Evolutionary conservation across 2,797 vertebrate species (phyloP).

Genomic region (Cryptoprocta ferox): DNA sequence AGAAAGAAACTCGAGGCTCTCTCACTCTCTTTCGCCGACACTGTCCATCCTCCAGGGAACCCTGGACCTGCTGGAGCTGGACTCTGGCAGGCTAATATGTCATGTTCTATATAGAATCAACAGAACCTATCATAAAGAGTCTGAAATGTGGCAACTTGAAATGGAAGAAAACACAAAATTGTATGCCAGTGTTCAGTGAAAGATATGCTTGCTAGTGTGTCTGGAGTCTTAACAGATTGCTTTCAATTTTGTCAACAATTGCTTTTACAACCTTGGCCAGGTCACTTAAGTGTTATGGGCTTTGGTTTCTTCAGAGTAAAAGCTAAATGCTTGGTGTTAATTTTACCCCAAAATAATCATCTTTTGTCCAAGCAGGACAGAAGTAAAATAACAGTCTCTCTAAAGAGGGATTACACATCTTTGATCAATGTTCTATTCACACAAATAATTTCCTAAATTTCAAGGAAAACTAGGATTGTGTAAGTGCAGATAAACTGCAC

Average conservation of each 20-base stretch:
- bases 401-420: not conserved
- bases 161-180: not conserved
- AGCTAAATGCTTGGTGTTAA: not conserved
- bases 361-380: not conserved
- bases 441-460: not conserved
- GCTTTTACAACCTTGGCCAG: not conserved
- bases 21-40: too few relatives aligned
- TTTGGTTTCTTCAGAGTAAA: not conserved
- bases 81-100: not conserved
- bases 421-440: not conserved
- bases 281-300: not conserved
- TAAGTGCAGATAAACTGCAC: too few relatives aligned
- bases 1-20: too few relatives aligned
- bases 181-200: too few relatives aligned
- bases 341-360: not conserved
- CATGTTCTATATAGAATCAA: not conserved
- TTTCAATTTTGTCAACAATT: not conserved
- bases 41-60: too few relatives aligned
- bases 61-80: too few relatives aligned
- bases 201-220: not conserved
- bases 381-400: not conserved
- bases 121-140: too few relatives aligned
- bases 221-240: too few relatives aligned
- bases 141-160: not conserved
- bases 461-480: too few relatives aligned